These are phyloP conservation scores for Hemicordylus capensis DNA, from an alignment of 2,113 vertebrate genomes.

Conservation along the genomic window DNA sequence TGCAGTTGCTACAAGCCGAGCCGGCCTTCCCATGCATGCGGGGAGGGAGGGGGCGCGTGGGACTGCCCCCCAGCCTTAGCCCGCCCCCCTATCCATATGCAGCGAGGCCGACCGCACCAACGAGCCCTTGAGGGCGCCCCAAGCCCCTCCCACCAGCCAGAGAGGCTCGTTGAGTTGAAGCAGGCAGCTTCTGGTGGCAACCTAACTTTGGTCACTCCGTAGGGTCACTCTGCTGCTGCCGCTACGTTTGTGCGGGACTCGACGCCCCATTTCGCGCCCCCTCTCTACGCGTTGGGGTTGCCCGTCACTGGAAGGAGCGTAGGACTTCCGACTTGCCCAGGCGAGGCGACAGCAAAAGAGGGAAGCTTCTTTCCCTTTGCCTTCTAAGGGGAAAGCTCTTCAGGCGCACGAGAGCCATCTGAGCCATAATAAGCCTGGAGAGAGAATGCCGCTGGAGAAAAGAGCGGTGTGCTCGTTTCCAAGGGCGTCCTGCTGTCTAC, in stretches of 20 bases:
- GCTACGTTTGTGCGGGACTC: background rate
- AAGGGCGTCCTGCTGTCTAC: background rate
- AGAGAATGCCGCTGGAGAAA: background rate
- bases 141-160: background rate
- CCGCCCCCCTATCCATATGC: constrained; percentile 18
- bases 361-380: background rate
- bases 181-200: background rate
- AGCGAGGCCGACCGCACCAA: background rate
- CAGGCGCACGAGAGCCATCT: background rate
- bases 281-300: background rate
- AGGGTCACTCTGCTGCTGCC: background rate
- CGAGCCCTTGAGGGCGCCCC: background rate
- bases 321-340: background rate
- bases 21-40: constrained; percentile 17
- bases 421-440: background rate
- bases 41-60: constrained; percentile 3
- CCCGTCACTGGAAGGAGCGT: background rate
- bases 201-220: background rate
- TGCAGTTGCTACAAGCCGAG: constrained; percentile 1
- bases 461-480: too few species aligned
- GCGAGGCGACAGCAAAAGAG: too few species aligned
- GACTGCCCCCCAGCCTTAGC: background rate
- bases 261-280: background rate
- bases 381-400: background rate
- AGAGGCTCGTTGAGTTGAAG: background rate